Evolutionary conservation across 2,797 vertebrate genomes (phyloP).

Genomic region (Clamator glandarius): DNA sequence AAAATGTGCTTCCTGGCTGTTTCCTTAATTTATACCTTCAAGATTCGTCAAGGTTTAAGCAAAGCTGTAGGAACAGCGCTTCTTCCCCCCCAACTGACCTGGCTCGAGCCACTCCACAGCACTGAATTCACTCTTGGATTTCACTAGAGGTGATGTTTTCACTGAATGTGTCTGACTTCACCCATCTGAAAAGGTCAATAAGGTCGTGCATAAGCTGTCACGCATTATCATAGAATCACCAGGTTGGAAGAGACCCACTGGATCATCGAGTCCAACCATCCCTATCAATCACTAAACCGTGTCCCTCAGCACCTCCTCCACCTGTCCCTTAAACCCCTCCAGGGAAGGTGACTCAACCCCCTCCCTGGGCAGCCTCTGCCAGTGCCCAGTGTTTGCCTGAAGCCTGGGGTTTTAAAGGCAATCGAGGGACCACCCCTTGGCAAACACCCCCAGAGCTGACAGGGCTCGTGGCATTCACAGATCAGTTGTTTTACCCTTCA

Average conservation of each 20-base stretch:
- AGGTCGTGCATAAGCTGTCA: neutral
- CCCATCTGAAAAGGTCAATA: neutral
- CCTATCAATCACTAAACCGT: no score
- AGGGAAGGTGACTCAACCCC: no score
- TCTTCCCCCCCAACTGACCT: neutral
- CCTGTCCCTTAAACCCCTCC: no score
- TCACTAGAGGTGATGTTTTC: neutral
- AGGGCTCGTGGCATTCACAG: neutral
- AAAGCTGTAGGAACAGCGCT: neutral
- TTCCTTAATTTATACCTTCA: neutral
- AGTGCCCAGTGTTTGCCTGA: rapidly evolving
- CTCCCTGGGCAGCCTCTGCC: no score
- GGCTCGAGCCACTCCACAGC: neutral
- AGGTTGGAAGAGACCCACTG: no score
- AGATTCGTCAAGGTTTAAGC: neutral
- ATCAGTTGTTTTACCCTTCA: neutral
- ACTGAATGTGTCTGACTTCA: rapidly evolving
- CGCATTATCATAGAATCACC: no score
- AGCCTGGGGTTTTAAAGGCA: neutral
- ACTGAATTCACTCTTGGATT: neutral
- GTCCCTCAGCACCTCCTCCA: no score
- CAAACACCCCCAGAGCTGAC: neutral
- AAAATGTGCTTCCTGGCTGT: neutral
- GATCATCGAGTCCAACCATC: no score
- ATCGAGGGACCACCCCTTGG: neutral